Evolutionary conservation across 2,797 vertebrate genomes (phyloP).

Genomic region (Tamandua tetradactyla): DNA sequence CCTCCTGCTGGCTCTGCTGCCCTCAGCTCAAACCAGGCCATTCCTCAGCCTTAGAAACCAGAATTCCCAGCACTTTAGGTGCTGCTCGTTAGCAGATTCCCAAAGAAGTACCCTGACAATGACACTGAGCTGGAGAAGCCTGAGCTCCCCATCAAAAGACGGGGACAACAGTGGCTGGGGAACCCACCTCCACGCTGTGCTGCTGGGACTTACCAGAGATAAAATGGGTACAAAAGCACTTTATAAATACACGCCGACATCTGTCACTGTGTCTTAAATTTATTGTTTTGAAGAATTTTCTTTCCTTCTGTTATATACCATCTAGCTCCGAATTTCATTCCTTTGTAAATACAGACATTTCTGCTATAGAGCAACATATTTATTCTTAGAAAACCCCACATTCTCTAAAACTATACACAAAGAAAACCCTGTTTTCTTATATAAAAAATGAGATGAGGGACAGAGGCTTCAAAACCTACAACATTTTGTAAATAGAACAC

Average conservation of each 20-base stretch:
- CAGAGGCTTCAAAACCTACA: background rate
- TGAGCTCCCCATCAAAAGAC: background rate
- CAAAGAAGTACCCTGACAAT: too few species aligned
- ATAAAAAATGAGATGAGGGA: background rate
- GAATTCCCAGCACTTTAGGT: background rate
- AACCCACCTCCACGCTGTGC: background rate
- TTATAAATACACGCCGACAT: background rate
- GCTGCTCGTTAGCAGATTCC: background rate
- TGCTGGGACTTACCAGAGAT: background rate
- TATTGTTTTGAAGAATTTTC: background rate
- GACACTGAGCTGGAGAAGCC: background rate
- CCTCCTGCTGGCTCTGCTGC: background rate
- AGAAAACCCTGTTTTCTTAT: background rate
- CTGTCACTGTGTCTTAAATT: background rate
- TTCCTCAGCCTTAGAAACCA: background rate
- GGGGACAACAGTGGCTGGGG: background rate
- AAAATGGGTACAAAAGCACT: background rate
- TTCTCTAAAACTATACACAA: background rate
- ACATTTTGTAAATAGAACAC: background rate
- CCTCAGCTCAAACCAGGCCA: background rate
- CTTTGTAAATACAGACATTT: conserved; percentile 2
- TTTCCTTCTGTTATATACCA: background rate
- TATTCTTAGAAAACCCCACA: background rate
- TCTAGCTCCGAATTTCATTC: background rate
- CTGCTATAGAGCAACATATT: background rate